Evolutionary conservation across 2,113 vertebrate genomes (phyloP), one percentile per base, ranked within the genome.

Genomic region (Trochalopteron elliotii): DNA sequence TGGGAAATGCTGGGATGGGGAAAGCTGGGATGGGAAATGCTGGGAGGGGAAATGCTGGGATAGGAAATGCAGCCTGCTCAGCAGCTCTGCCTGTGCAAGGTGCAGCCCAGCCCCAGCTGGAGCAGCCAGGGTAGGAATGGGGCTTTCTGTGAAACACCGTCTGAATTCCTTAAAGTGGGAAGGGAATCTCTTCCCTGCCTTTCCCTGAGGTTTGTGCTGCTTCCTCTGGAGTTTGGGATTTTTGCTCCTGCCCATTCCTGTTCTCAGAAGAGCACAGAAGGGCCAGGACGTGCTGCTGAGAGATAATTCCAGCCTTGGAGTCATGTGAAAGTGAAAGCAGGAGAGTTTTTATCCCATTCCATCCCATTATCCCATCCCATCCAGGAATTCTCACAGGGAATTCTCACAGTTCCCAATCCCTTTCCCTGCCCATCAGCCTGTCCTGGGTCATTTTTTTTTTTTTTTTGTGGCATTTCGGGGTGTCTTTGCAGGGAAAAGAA

Each of bases 231-330:
- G 27, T 15, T 60, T 3, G 63, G 53, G 55, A 3, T 53, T 57
- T 83, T 23, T 40, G 5, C 11, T 87, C 13, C 77, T 59, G 30
- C 30, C 4, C 2, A 0, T 45, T 11, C 3, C 18, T 3, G 4
- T 5, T 15, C 40, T 27, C 2, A 0, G 7, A 24, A 8, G 27
- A 18, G 76, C 39, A 27, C 11, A 11, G 11, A 12, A 52, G 82
- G 50, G 64, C 30, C 55, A 5, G 52, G 65, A 31, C 1, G 1
- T 24, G 33, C 16, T 30, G 25, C 55, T 8, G 15, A 5, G 39
- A 5, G 18, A 6, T 3, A 4, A 8, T 19, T 52, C 15, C 24
- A 28, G 56, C 35, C 37, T 11, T 14, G 5, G 35, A 68, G 33
- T 14, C 3, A 25, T 24, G 28, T 24, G 8, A 82, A 91, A 84